Evolutionary conservation across 2,888 invertebrate genomes (phyloP), one percentile per base, ranked within the genome.

Genomic region (Tetragonula carbonaria): DNA sequence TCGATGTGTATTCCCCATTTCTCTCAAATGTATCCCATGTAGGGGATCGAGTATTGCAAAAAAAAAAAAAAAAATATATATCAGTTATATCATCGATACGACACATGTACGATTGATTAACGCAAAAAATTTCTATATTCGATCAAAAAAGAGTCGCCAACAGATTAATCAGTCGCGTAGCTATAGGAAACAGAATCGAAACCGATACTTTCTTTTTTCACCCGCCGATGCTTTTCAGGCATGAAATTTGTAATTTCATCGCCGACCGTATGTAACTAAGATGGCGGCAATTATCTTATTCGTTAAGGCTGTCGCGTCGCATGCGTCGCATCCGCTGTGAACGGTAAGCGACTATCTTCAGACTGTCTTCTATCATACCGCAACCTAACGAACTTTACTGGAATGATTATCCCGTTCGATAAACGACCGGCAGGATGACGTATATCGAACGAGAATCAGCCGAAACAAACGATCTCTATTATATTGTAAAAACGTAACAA

Each of bases 261-360:
- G 88, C 93, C 93, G 93, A 92, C 88, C 88, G 87, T 84, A 89
- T 45, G 45, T 87, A 86, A 89, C 86, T 87, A 93, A 93, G 82
- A 93, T 93, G 93, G 93, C 93, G 93, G 80, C 88, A 80, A 84
- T 66, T 59, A 68, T 59, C 59, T 79, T 45, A 67, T 74, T 66
- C 67, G 59, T 50, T 74, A 66, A 62, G 72, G 84, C 88, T 85
- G 80, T 85, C 87, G 90, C 87, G 89, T 91, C 87, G 90, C 90
- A 89, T 92, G 93, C 92, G 93, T 93, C 93, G 91, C 90, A 83
- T 65, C 59, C 55, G 51, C 33, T 73, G 18, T 68, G 63, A 74
- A 76, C 86, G 84, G 74, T 82, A 79, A 87, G 83, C 77, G 71
- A 79, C 84, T 82, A 83, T 74, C 85, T 89, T 90, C 87, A 78